A percentile compares a stretch with the other conserved stretches of the same genome.
Conservation (phyloP, 1,140 invertebrate genomes). For the Lamellibrachia luymesi region DNA sequence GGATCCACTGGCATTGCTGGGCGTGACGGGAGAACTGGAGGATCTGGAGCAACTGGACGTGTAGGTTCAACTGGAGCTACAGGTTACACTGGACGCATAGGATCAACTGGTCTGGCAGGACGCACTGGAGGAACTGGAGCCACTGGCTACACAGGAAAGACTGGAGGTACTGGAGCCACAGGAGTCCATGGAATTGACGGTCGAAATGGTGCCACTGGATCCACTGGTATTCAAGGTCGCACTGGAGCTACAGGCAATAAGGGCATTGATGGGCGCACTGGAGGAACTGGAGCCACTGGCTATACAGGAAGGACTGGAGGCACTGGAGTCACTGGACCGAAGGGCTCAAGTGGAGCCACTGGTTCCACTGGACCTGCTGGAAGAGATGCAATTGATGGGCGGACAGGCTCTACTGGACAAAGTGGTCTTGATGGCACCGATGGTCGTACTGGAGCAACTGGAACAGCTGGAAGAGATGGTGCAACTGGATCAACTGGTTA, state of each 20-base stretch:
- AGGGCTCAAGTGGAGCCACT: constrained; percentile 13
- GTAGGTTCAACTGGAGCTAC: background rate
- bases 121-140: constrained; percentile 8
- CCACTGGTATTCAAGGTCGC: constrained; percentile 6
- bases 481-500: constrained; percentile 13
- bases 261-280: constrained; percentile 13
- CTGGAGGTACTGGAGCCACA: constrained; percentile 13
- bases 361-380: constrained; percentile 21
- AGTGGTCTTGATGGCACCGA: constrained; percentile 18
- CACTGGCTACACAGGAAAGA: constrained; percentile 12
- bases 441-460: constrained; percentile 21
- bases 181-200: background rate
- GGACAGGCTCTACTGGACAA: constrained; percentile 10
- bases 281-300: constrained; percentile 19
- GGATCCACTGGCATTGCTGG: constrained; percentile 14
- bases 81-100: background rate
- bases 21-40: background rate
- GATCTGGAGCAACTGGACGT: background rate
- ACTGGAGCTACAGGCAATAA: constrained; percentile 11
- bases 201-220: constrained; percentile 16
- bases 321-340: constrained; percentile 17
- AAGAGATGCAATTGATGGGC: background rate
- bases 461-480: constrained; percentile 13
- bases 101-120: constrained; percentile 7
- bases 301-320: constrained; percentile 14